phyloP scores from a whole-genome alignment of 2,113 vertebrate genomes.

The Sphyrna mokarran region DNA sequence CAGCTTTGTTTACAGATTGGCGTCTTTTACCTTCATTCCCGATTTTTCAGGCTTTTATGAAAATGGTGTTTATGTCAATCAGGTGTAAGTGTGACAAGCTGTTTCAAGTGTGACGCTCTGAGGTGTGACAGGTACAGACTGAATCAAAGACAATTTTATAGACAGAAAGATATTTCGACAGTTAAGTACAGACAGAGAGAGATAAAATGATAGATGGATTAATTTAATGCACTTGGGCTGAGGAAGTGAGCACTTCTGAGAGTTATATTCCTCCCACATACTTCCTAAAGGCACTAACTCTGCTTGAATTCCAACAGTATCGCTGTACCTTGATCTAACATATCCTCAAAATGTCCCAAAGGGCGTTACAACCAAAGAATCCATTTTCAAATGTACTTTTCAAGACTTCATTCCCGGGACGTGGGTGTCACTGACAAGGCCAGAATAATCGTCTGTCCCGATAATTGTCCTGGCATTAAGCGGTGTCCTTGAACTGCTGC shows the following conservation, averaged over 20 bases:
- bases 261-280: not conserved
- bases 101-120: not conserved
- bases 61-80: not conserved
- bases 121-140: not conserved
- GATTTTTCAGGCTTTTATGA: not conserved
- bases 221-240: not conserved
- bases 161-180: not conserved
- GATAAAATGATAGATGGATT: not conserved
- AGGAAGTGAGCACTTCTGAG: not conserved
- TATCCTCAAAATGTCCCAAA: not conserved
- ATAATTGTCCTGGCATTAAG: not conserved
- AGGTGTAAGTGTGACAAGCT: not conserved
- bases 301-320: not conserved
- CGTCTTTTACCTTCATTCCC: not conserved
- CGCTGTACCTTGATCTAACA: not conserved
- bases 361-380: not conserved
- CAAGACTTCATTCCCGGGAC: not conserved
- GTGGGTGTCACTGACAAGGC: not conserved
- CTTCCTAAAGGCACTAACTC: not conserved
- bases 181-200: not conserved
- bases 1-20: not conserved
- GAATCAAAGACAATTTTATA: not conserved
- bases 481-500: not conserved
- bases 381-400: not conserved
- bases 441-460: not conserved